Percentiles rank a stretch among this genome's conserved stretches.
These are phyloP conservation scores for Chaitophorus viminalis DNA, from an alignment of 2,888 invertebrate species.

Conservation along the genomic window DNA sequence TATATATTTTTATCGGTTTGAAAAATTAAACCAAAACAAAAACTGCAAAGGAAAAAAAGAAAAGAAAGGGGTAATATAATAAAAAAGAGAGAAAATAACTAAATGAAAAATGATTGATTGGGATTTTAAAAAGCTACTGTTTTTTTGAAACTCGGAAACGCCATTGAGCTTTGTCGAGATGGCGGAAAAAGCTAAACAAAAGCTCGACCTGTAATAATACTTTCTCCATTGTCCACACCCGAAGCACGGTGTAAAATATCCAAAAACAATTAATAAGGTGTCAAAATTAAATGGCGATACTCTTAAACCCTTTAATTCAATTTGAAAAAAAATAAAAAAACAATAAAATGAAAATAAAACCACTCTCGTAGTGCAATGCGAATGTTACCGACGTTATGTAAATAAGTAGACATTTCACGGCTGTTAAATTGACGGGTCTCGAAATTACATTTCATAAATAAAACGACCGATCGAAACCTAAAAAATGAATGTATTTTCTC, in stretches of 20 bases:
- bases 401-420: slow-evolving; percentile 54
- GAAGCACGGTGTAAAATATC: slow-evolving; percentile 51
- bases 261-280: slow-evolving; percentile 59
- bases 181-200: slow-evolving; percentile 39
- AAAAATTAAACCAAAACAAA: slow-evolving; percentile 10
- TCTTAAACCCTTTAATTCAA: slow-evolving; percentile 50
- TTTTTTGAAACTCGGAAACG: slow-evolving; percentile 44
- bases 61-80: no score
- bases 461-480: slow-evolving; percentile 21
- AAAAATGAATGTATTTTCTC: slow-evolving; percentile 15
- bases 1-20: not conserved
- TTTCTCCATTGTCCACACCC: slow-evolving; percentile 32
- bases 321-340: slow-evolving; percentile 21
- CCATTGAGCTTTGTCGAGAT: slow-evolving; percentile 22
- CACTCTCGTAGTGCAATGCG: slow-evolving; percentile 17
- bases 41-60: not conserved
- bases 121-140: slow-evolving; percentile 24
- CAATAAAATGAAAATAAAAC: slow-evolving; percentile 38
- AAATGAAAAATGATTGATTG: slow-evolving; percentile 47
- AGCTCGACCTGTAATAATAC: slow-evolving; percentile 34
- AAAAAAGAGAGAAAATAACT: not conserved
- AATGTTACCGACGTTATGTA: slow-evolving; percentile 50
- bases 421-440: slow-evolving; percentile 59
- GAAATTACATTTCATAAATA: slow-evolving; percentile 58
- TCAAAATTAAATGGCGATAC: slow-evolving; percentile 48